Evolutionary conservation across 1,140 invertebrate genomes (phyloP).

Genomic region (Bombus superbus): DNA sequence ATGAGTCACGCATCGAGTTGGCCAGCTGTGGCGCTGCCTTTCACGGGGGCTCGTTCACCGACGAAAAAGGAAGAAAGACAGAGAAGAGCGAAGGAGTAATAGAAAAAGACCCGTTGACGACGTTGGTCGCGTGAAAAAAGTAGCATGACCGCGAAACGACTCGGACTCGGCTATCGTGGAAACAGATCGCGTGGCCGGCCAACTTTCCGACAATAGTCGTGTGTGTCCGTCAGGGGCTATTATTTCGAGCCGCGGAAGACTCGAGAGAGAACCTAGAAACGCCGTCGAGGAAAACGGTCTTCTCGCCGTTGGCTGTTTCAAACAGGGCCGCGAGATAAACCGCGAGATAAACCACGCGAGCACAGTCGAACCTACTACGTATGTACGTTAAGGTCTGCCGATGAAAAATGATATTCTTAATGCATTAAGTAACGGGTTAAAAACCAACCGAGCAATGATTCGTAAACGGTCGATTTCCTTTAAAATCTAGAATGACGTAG

Average conservation of each 20-base stretch:
- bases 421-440: background rate
- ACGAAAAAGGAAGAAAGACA: background rate
- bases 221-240: background rate
- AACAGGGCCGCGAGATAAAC: background rate
- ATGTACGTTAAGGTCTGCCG: background rate
- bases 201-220: constrained; percentile 28
- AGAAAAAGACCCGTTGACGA: background rate
- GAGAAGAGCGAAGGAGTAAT: background rate
- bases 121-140: background rate
- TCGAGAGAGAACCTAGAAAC: constrained; percentile 21
- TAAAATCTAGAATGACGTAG: no score
- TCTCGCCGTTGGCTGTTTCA: background rate
- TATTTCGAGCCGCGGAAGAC: background rate
- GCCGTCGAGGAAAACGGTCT: background rate
- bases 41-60: background rate
- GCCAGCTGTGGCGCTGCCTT: background rate
- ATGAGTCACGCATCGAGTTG: background rate
- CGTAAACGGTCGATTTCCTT: no score
- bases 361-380: background rate
- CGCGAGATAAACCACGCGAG: background rate
- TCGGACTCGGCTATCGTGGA: constrained; percentile 31
- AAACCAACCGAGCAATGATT: no score
- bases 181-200: constrained; percentile 16
- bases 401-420: background rate
- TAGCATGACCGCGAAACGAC: constrained; percentile 23